Evolutionary conservation across 2,888 invertebrate species (phyloP).

Genomic region (Chymomyza procnemis): DNA sequence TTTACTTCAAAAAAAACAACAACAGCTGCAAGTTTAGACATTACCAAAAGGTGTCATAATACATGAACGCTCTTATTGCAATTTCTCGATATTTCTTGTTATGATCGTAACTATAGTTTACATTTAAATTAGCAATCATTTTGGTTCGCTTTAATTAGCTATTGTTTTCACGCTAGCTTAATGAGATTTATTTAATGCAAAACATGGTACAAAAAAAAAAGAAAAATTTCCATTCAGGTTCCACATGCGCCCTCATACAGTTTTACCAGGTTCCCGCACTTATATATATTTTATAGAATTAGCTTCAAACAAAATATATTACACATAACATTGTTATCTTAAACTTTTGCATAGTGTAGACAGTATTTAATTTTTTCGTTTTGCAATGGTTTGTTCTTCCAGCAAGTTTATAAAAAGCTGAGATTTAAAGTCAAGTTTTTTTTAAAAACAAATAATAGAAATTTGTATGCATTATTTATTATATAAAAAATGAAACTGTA

Average conservation of each 20-base stretch:
- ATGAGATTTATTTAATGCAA: conserved; percentile 69
- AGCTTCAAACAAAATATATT: conserved; percentile 21
- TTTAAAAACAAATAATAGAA: conserved; percentile 32
- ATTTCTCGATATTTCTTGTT: conserved; percentile 63
- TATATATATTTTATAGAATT: background rate
- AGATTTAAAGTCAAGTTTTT: conserved; percentile 41
- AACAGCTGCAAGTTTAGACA: conserved; percentile 14
- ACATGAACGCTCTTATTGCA: conserved; percentile 54
- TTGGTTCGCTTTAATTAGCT: conserved; percentile 49
- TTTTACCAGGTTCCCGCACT: background rate
- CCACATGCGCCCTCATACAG: background rate
- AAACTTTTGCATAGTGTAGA: conserved; percentile 5
- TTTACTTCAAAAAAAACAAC: background rate
- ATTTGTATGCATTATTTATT: conserved; percentile 7
- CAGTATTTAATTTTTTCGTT: conserved; percentile 21
- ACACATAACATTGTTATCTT: conserved; percentile 24
- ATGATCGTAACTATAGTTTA: conserved; percentile 63
- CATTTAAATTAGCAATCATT: conserved; percentile 66
- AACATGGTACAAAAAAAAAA: conserved; percentile 63
- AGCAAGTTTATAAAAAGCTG: conserved; percentile 51
- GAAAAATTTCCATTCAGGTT: conserved; percentile 44
- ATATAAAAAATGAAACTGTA: conserved; percentile 49
- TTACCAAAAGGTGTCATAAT: conserved; percentile 20
- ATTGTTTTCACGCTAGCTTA: conserved; percentile 48
- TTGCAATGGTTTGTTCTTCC: conserved; percentile 67